A percentile compares a stretch with the other conserved stretches of the same genome.
phyloP scores from a whole-genome alignment of 2,797 vertebrate genomes.

The Philypnodon macrostomus region DNA sequence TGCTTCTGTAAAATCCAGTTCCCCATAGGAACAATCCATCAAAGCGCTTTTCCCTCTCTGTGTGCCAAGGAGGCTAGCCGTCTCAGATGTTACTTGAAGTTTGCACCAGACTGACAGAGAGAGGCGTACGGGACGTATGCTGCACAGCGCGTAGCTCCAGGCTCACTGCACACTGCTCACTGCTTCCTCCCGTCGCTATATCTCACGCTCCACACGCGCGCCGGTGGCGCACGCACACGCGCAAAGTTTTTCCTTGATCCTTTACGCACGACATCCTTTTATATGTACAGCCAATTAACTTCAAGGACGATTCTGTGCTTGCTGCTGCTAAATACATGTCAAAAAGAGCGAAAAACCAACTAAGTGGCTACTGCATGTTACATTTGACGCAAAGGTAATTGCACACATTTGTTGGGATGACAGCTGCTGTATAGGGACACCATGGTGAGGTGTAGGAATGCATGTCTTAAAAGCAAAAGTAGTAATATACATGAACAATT shows the following conservation, averaged over 20 bases:
- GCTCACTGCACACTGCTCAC: conserved; percentile 33
- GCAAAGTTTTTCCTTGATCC: conserved; percentile 7
- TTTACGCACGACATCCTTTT: neutral
- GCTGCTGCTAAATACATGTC: neutral
- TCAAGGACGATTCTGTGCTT: neutral
- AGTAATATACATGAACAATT: too few species aligned
- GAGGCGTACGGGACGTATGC: conserved; percentile 27
- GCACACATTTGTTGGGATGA: too few species aligned
- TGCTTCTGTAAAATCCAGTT: conserved; percentile 9
- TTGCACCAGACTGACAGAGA: conserved; percentile 20
- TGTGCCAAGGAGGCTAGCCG: neutral
- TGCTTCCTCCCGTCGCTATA: conserved; percentile 30
- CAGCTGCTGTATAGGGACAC: too few species aligned
- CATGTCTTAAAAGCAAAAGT: too few species aligned
- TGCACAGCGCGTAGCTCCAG: conserved; percentile 38
- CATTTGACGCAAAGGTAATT: neutral
- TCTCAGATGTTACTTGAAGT: conserved; percentile 32
- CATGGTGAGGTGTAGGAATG: too few species aligned
- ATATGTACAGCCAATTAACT: too few species aligned
- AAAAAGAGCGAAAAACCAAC: neutral
- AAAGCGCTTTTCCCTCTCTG: neutral
- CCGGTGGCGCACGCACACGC: conserved; percentile 18
- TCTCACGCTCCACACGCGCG: conserved; percentile 8
- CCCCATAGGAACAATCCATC: conserved; percentile 5
- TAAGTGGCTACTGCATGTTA: too few species aligned